Percentiles rank a stretch among this genome's conserved stretches.
These are phyloP conservation scores for Oligia strigilis DNA, from an alignment of 2,888 invertebrate genomes.

Conservation along the genomic window DNA sequence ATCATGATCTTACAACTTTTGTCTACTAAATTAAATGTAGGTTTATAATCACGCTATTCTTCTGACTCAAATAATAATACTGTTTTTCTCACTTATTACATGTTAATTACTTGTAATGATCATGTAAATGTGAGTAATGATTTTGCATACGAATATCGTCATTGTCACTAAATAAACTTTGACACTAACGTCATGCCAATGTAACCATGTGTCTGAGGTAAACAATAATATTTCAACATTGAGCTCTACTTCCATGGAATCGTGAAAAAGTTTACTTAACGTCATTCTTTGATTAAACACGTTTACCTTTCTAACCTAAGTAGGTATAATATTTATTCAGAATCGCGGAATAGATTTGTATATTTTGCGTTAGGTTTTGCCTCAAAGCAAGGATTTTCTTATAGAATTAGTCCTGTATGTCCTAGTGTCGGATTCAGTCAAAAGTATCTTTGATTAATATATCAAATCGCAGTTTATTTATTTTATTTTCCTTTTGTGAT, in stretches of 20 bases:
- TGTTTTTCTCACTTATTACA: slow-evolving; percentile 13
- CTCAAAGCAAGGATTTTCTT: neutral
- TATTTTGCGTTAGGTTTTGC: neutral
- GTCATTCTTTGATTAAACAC: slow-evolving; percentile 5
- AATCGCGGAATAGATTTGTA: neutral
- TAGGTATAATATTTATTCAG: neutral
- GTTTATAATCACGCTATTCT: neutral
- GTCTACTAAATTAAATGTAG: neutral
- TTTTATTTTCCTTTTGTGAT: neutral
- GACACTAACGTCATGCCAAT: slow-evolving; percentile 52
- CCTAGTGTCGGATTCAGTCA: neutral
- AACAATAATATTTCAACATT: slow-evolving; percentile 38
- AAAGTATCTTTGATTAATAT: neutral
- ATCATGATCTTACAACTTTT: neutral
- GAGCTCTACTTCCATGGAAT: slow-evolving; percentile 36
- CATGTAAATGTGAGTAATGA: slow-evolving; percentile 11
- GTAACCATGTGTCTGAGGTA: slow-evolving; percentile 16
- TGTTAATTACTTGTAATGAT: slow-evolving; percentile 23
- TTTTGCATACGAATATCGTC: slow-evolving; percentile 9
- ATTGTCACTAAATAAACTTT: slow-evolving; percentile 48
- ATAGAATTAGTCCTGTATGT: neutral
- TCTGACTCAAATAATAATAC: neutral
- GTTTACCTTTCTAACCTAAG: neutral
- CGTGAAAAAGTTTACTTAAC: slow-evolving; percentile 18
- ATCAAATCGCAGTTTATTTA: neutral